These are phyloP conservation scores for Eilema depressum DNA, from an alignment of 2,888 invertebrate species.

Conservation along the genomic window DNA sequence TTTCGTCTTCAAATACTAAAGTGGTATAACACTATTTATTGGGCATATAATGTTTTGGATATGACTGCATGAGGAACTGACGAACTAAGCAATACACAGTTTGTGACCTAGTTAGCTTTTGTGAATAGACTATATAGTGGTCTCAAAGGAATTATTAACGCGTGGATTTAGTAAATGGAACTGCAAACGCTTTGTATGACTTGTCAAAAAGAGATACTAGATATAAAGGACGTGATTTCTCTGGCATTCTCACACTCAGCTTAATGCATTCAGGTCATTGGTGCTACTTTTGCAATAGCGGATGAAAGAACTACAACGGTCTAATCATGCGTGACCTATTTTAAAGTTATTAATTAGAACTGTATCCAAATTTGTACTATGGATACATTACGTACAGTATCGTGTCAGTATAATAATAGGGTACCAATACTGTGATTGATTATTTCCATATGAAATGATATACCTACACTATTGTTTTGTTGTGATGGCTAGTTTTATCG, in stretches of 20 bases:
- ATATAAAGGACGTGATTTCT: neutral
- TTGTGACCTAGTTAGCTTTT: constrained; percentile 6
- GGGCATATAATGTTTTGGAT: neutral
- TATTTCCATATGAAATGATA: constrained; percentile 27
- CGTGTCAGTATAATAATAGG: constrained; percentile 31
- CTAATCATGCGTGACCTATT: neutral
- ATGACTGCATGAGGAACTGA: neutral
- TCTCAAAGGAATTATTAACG: neutral
- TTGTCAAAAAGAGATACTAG: too few relatives aligned
- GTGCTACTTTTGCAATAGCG: too few relatives aligned
- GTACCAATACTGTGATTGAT: constrained; percentile 46
- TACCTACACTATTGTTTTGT: neutral
- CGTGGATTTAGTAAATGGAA: neutral
- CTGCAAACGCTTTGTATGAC: neutral
- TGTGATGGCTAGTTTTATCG: neutral
- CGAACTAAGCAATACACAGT: neutral
- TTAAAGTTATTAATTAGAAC: neutral
- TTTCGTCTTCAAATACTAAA: neutral
- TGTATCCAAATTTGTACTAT: neutral
- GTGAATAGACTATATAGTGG: neutral
- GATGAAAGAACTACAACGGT: too few relatives aligned
- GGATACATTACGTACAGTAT: constrained; percentile 7
- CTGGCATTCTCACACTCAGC: neutral
- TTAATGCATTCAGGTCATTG: neutral
- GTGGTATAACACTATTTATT: neutral